Conservation (phyloP, 2,888 invertebrate genomes). For the Poecilobothrus nobilitatus region DNA sequence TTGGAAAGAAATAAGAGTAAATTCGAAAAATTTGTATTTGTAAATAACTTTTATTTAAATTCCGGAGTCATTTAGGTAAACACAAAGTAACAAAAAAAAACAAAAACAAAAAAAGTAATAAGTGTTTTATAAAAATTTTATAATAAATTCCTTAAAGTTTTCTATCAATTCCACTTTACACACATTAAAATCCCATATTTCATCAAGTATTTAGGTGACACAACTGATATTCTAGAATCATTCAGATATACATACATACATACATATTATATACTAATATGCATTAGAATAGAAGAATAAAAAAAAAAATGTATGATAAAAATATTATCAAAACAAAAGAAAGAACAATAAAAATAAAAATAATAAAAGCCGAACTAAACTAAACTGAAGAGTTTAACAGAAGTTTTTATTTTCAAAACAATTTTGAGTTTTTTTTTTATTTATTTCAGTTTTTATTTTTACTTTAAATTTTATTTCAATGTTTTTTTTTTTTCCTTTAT, state of each 20-base stretch:
- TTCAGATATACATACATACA: not conserved
- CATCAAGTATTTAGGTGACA: not conserved
- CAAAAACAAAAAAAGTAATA: no score
- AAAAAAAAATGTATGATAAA: no score
- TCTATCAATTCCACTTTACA: not conserved
- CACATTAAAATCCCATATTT: constrained; percentile 4
- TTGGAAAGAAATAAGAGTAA: no score
- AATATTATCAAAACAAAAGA: not conserved
- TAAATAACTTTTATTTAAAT: no score
- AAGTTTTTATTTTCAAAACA: not conserved
- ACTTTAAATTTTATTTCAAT: not conserved
- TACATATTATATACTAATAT: no score
- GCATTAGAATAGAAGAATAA: no score
- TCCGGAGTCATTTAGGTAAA: no score
- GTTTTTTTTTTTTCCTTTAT: no score
- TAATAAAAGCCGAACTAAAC: not conserved
- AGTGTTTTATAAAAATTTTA: no score
- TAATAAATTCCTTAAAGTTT: not conserved
- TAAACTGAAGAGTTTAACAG: not conserved
- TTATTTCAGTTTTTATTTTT: not conserved
- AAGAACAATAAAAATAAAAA: not conserved
- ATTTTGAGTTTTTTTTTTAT: not conserved
- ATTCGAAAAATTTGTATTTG: no score
- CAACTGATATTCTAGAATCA: not conserved
- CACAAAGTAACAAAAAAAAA: no score